These are phyloP conservation scores for Ceratotherium simum DNA, from an alignment of 2,113 vertebrate species.

Conservation along the genomic window DNA sequence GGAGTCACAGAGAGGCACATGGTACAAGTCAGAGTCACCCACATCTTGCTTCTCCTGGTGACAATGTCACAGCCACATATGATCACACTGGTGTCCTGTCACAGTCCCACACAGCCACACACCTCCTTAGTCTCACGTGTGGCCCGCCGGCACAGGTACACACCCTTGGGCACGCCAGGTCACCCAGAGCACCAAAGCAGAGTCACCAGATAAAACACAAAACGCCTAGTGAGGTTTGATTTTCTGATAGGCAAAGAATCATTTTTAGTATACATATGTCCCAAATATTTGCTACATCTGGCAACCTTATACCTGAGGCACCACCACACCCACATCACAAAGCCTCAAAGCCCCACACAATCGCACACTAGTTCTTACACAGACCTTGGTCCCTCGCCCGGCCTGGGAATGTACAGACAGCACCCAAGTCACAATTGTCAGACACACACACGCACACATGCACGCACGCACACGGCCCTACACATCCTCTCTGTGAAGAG, in stretches of 20 bases:
- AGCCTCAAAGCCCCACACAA: not conserved
- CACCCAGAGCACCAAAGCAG: not conserved
- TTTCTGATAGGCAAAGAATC: not conserved
- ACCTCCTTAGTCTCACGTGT: not conserved
- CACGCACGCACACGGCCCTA: rapidly evolving
- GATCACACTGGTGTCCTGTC: not conserved
- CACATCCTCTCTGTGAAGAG: not conserved
- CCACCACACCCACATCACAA: not conserved
- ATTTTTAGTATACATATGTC: not conserved
- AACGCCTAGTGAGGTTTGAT: not conserved
- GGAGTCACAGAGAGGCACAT: not conserved
- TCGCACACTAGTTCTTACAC: not conserved
- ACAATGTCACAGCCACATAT: not conserved
- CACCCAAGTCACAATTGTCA: not conserved
- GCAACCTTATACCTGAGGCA: not conserved
- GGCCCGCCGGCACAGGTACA: not conserved
- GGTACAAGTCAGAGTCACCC: not conserved
- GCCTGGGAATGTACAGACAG: not conserved
- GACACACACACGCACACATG: no score
- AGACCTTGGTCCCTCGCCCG: not conserved
- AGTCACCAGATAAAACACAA: not conserved
- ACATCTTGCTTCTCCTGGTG: not conserved
- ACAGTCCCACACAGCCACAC: not conserved
- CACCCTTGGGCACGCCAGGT: not conserved
- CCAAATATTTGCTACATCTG: slow-evolving; percentile 31